Percentiles rank a stretch among this genome's conserved stretches.
Evolutionary conservation across 2,113 vertebrate genomes (phyloP).

Genomic region (Calypte anna): DNA sequence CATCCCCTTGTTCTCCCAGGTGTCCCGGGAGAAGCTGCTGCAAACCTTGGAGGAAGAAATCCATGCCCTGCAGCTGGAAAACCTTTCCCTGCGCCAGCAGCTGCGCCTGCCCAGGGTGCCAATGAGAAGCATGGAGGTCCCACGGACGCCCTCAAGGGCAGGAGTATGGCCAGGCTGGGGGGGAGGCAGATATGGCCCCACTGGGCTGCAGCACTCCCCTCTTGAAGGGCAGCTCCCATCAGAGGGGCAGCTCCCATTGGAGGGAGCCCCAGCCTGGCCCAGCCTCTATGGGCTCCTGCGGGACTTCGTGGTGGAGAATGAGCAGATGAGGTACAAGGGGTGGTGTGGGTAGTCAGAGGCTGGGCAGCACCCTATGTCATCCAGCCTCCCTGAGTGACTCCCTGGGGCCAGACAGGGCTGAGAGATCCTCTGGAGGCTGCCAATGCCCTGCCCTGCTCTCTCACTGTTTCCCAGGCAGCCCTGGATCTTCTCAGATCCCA

Average conservation of each 20-base stretch:
- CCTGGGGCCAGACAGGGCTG: neutral
- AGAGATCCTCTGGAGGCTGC: fast-evolving
- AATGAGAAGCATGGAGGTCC: neutral
- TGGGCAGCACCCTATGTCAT: neutral
- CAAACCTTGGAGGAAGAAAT: conserved; percentile 68
- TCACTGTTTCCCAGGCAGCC: conserved; percentile 13
- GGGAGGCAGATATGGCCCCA: neutral
- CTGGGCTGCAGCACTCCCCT: neutral
- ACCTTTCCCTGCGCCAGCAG: conserved; percentile 68
- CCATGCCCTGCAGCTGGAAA: conserved; percentile 69
- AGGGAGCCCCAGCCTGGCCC: conserved; percentile 62
- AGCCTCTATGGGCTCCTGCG: conserved; percentile 73
- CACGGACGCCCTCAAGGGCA: fast-evolving
- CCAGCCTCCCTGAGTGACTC: neutral
- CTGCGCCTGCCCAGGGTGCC: conserved; percentile 46
- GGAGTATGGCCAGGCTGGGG: neutral
- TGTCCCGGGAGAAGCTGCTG: conserved; percentile 53
- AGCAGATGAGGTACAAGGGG: conserved; percentile 66
- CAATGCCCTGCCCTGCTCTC: neutral
- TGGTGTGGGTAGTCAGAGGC: neutral
- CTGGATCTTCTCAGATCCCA: neutral
- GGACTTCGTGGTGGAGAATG: conserved; percentile 78
- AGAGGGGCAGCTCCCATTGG: neutral
- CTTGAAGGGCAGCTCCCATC: neutral
- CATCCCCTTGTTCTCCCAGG: neutral